Conservation (phyloP, 1,140 invertebrate genomes). For the Neocloeon triangulifer region DNA sequence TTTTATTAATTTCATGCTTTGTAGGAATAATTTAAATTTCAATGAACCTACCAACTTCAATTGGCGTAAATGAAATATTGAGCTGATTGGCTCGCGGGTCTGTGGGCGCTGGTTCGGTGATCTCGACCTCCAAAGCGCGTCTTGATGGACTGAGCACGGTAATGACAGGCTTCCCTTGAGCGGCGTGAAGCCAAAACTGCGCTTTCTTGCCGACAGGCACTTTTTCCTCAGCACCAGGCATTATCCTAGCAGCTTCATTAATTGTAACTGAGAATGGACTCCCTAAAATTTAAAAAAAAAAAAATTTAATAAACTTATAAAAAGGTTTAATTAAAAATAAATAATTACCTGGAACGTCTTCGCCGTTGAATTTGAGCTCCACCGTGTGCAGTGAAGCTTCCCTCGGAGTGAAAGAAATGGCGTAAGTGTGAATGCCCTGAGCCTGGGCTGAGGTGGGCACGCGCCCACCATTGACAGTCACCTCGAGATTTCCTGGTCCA, state of each 20-base stretch:
- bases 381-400: constrained; percentile 77
- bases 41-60: constrained; percentile 48
- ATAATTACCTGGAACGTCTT: constrained; percentile 65
- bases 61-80: constrained; percentile 58
- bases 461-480: constrained; percentile 86
- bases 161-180: constrained; percentile 42
- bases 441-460: constrained; percentile 88
- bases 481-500: constrained; percentile 88
- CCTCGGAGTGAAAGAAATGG: constrained; percentile 87
- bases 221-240: constrained; percentile 64
- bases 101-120: background rate
- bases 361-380: constrained; percentile 84
- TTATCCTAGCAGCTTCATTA: constrained; percentile 46
- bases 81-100: constrained; percentile 16
- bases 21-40: background rate
- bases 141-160: constrained; percentile 53
- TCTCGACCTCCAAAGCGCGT: constrained; percentile 13
- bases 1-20: constrained; percentile 2
- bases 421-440: constrained; percentile 85
- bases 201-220: constrained; percentile 70
- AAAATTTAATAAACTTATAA: constrained; percentile 1
- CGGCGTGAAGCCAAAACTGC: constrained; percentile 63
- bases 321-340: background rate
- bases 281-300: constrained; percentile 13
- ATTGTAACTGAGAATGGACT: constrained; percentile 53